These are phyloP conservation scores for Platorchestia sp. DNA, from an alignment of 1,140 invertebrate species.

Conservation along the genomic window DNA sequence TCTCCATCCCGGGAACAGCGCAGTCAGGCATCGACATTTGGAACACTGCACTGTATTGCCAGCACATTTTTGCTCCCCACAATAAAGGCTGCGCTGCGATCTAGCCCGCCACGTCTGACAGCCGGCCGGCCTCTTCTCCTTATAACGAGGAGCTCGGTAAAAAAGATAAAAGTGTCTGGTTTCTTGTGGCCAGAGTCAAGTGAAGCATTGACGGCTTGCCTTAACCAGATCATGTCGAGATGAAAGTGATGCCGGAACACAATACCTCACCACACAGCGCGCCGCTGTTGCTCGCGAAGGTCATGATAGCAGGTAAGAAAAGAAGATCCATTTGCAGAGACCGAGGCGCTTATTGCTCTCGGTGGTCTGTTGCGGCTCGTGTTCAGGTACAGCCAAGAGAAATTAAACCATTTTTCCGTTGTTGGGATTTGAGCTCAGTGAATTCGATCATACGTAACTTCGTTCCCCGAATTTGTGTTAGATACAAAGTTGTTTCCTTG, in stretches of 20 bases:
- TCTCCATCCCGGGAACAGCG: not conserved
- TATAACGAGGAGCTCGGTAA: not conserved
- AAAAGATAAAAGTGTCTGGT: conserved; percentile 31
- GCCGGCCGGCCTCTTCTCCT: not conserved
- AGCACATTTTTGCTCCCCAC: not conserved
- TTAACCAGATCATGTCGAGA: conserved; percentile 39
- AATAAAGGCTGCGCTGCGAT: not conserved
- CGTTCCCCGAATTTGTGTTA: not conserved
- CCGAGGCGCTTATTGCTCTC: not conserved
- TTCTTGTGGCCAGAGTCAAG: conserved; percentile 15
- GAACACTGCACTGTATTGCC: not conserved
- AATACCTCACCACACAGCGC: not conserved
- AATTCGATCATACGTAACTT: not conserved
- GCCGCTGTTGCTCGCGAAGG: not conserved
- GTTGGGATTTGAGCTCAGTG: not conserved
- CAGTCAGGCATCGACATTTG: not conserved
- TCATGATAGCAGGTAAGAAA: not conserved
- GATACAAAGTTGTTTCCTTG: not conserved
- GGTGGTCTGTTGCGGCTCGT: not conserved
- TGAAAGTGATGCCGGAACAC: conserved; percentile 25
- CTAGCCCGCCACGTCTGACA: not conserved
- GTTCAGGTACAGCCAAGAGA: not conserved
- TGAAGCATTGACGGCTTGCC: conserved; percentile 13
- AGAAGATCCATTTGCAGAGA: no score
- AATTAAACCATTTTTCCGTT: not conserved